These are phyloP conservation scores for Scrobipalpa atriplicella DNA, from an alignment of 2,888 invertebrate species.

Conservation along the genomic window DNA sequence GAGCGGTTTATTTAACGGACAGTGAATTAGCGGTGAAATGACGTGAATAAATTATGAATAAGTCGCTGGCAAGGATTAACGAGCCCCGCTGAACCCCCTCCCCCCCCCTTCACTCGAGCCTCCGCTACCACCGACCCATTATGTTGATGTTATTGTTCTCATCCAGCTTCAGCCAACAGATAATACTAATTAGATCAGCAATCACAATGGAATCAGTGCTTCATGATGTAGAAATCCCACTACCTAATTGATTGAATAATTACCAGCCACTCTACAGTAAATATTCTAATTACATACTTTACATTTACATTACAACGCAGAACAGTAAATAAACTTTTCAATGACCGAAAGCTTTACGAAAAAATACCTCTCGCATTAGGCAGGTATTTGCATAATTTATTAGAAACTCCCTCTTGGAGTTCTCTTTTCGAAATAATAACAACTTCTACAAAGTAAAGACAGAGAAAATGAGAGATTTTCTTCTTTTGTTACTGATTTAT, in stretches of 20 bases:
- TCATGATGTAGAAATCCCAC: neutral
- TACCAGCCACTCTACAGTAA: neutral
- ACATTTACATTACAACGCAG: neutral
- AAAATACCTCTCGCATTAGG: conserved; percentile 16
- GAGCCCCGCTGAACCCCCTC: conserved; percentile 53
- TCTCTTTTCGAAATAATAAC: conserved; percentile 5
- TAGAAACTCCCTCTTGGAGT: conserved; percentile 19
- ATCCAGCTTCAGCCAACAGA: conserved; percentile 35
- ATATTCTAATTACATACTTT: neutral
- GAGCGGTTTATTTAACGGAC: conserved; percentile 59
- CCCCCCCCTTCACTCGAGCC: conserved; percentile 43
- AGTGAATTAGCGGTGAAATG: conserved; percentile 67
- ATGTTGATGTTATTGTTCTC: conserved; percentile 47
- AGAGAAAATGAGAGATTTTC: neutral
- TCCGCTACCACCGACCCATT: conserved; percentile 34
- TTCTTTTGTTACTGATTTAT: neutral
- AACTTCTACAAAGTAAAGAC: neutral
- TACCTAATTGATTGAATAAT: neutral
- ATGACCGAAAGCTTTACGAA: neutral
- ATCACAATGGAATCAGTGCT: conserved; percentile 22
- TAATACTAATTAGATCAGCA: conserved; percentile 25
- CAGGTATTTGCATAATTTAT: conserved; percentile 25
- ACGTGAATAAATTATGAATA: conserved; percentile 72
- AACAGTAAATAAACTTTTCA: conserved; percentile 7
- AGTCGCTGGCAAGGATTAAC: conserved; percentile 67